phyloP scores from a whole-genome alignment of 2,888 invertebrate genomes.

The Noctua janthe region DNA sequence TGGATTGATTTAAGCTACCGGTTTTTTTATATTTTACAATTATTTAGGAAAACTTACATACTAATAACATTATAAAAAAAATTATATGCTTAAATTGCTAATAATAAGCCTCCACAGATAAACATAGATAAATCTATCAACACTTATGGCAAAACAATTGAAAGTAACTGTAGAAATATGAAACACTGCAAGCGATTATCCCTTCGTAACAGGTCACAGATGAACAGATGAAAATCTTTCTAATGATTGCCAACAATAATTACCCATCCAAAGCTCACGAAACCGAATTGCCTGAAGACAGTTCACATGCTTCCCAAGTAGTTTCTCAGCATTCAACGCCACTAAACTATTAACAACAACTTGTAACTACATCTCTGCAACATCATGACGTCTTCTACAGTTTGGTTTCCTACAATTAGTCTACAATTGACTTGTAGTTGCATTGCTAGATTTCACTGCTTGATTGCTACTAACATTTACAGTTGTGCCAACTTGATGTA shows the following conservation, averaged over 20 bases:
- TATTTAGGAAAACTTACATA: no score
- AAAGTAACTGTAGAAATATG: not conserved
- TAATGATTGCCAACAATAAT: slow-evolving; percentile 5
- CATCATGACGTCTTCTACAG: slow-evolving; percentile 38
- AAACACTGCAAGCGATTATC: not conserved
- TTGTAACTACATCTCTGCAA: slow-evolving; percentile 37
- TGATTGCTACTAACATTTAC: slow-evolving; percentile 8
- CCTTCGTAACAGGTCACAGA: not conserved
- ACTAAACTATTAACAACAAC: slow-evolving; percentile 20
- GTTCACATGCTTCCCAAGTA: slow-evolving; percentile 21
- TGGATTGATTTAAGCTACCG: no score
- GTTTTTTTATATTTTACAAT: no score
- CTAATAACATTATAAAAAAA: no score
- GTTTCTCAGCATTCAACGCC: slow-evolving; percentile 25
- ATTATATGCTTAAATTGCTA: no score
- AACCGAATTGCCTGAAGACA: slow-evolving; percentile 4
- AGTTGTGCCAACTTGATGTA: slow-evolving; percentile 10
- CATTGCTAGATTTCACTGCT: slow-evolving; percentile 13
- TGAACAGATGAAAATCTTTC: not conserved
- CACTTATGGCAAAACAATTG: not conserved
- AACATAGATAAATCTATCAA: not conserved
- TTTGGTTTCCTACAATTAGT: slow-evolving; percentile 38
- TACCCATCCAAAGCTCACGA: not conserved
- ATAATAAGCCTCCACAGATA: no score
- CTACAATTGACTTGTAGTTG: slow-evolving; percentile 44